Base-by-base conservation (phyloP, 2,113 vertebrate genomes). In the Chaetops frenatus region DNA sequence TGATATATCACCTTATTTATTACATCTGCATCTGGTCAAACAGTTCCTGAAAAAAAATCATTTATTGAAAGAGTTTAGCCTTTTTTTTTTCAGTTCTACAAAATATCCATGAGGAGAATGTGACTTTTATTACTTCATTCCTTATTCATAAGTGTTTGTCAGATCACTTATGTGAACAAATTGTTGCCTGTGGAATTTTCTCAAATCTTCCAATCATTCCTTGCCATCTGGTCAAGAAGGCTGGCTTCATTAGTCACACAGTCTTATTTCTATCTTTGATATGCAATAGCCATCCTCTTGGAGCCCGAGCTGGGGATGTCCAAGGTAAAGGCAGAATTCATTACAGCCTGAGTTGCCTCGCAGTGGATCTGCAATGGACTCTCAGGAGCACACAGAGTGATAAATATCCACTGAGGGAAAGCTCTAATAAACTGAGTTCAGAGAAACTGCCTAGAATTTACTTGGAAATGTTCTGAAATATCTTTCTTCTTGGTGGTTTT, bases 101-200 rank as follows among this genome's bases (percentile, higher is more conserved):
- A 92, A 95, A 82, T 89, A 94, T 85, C 35, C 15, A 1, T 90
- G 86, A 56, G 71, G 95, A 91, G 45, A 87, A 88, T 93, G 56
- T 66, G 81, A 82, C 81, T 96, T 95, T 91, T 88, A 90, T 90
- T 82, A 58, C 87, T 95, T 94, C 71, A 91, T 96, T 94, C 40
- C 28, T 91, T 92, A 95, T 96, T 95, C 91, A 65, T 87, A 82
- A 95, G 72, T 91, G 78, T 96, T 95, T 92, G 89, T 95, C 87
- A 94, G 58, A 81, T 95, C 84, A 72, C 74, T 90, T 95, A 80
- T 18, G 42, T 66, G 86, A 87, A 89, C 81, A 92, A 91, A 91
- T 95, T 94, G 89, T 91, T 88, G 89, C 40, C 66, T 62, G 81
- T 91, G 66, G 81, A 90, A 88, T 90, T 89, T 66, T 82, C 60